Evolutionary conservation across 1,140 invertebrate species (phyloP).

Genomic region (Galleria mellonella): DNA sequence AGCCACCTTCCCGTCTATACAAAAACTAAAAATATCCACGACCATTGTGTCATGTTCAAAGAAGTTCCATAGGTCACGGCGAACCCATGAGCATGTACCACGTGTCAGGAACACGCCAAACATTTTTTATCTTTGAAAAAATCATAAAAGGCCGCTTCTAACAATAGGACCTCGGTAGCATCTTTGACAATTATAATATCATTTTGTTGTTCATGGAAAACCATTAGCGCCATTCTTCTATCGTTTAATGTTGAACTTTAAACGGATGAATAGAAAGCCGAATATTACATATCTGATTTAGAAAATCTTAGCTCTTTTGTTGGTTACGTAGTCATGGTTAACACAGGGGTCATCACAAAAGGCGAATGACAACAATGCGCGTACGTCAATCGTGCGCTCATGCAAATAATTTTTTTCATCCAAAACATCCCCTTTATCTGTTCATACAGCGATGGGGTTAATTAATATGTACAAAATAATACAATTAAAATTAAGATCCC

Average conservation of each 20-base stretch:
- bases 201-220: constrained; percentile 24
- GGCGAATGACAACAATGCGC: constrained; percentile 68
- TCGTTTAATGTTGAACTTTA: constrained; percentile 43
- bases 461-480: constrained; percentile 72
- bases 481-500: constrained; percentile 67
- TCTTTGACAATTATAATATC: constrained; percentile 74
- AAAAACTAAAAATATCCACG: constrained; percentile 71
- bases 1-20: constrained; percentile 65
- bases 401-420: constrained; percentile 72
- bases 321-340: constrained; percentile 39
- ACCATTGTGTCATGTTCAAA: constrained; percentile 70
- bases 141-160: constrained; percentile 64
- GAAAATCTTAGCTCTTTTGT: constrained; percentile 33
- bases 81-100: constrained; percentile 53
- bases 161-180: constrained; percentile 70
- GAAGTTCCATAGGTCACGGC: constrained; percentile 71
- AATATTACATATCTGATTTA: constrained; percentile 30
- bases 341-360: constrained; percentile 73
- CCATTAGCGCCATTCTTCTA: constrained; percentile 30
- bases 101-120: constrained; percentile 72
- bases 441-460: constrained; percentile 65
- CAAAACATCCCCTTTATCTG: constrained; percentile 68
- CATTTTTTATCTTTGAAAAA: constrained; percentile 72
- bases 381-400: constrained; percentile 71
- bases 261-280: constrained; percentile 24